These are phyloP conservation scores for Oophaga pumilio DNA, from an alignment of 2,113 vertebrate species.

Conservation along the genomic window DNA sequence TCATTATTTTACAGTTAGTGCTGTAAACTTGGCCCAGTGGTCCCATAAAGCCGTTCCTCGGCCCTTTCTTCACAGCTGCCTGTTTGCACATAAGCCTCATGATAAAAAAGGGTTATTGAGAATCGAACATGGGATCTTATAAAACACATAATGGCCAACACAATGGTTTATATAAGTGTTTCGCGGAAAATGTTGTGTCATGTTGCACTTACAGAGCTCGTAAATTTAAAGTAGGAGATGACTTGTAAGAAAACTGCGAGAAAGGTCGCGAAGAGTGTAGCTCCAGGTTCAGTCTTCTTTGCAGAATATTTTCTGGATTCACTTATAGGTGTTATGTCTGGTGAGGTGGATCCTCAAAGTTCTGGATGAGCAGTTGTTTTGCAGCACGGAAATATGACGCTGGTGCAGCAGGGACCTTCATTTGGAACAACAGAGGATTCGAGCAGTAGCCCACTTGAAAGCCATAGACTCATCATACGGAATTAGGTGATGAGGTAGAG, in stretches of 20 bases:
- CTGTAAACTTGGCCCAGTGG: constrained; percentile 49
- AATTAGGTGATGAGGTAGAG: too few species aligned
- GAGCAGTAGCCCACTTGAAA: too few species aligned
- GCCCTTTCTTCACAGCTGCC: constrained; percentile 36
- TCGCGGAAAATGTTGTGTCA: constrained; percentile 1
- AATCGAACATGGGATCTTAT: constrained; percentile 29
- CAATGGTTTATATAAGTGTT: constrained; percentile 33
- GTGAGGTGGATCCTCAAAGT: too few species aligned
- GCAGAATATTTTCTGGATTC: neutral
- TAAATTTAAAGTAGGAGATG: constrained; percentile 20
- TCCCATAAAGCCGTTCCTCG: constrained; percentile 23
- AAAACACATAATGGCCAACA: constrained; percentile 31
- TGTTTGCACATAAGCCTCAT: constrained; percentile 27
- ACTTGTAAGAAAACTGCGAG: neutral
- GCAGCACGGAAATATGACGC: too few species aligned
- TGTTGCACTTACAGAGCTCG: constrained; percentile 1
- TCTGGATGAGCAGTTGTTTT: too few species aligned
- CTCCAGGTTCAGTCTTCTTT: neutral
- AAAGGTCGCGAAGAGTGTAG: constrained; percentile 14
- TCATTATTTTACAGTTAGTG: constrained; percentile 44
- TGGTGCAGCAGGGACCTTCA: too few species aligned
- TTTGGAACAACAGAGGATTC: too few species aligned
- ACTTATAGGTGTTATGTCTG: neutral
- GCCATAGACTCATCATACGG: too few species aligned
- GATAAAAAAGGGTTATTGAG: constrained; percentile 39